These are phyloP conservation scores for Pseudeuparius sepicola DNA, from an alignment of 2,888 invertebrate species.

Conservation along the genomic window DNA sequence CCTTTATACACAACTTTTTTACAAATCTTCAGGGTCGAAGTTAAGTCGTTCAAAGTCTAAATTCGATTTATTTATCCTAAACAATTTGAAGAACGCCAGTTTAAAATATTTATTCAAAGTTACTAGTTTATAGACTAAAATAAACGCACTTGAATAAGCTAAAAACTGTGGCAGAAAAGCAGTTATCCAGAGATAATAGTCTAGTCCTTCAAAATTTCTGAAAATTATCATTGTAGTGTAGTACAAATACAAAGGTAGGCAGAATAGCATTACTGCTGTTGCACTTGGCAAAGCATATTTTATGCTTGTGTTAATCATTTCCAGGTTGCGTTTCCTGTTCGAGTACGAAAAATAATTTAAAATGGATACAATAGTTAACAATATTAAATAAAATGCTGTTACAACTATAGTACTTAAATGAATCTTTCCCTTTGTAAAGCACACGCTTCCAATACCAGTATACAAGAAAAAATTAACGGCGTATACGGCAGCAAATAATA, in stretches of 20 bases:
- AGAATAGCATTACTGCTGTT: slow-evolving; percentile 17
- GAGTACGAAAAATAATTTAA: no score
- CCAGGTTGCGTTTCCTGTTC: no score
- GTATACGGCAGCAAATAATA: slow-evolving; percentile 21
- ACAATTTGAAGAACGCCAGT: slow-evolving; percentile 17
- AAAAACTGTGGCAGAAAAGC: slow-evolving; percentile 19
- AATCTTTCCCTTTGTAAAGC: slow-evolving; percentile 15
- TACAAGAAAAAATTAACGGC: slow-evolving; percentile 19
- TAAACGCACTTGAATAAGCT: slow-evolving; percentile 15
- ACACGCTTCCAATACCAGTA: slow-evolving; percentile 19
- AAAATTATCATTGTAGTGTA: slow-evolving; percentile 12
- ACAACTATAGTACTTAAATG: slow-evolving; percentile 15
- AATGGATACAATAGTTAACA: background rate
- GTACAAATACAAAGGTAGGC: slow-evolving; percentile 20
- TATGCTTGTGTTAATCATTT: background rate
- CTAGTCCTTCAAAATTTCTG: background rate
- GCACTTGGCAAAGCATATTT: slow-evolving; percentile 8
- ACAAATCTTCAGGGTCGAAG: background rate
- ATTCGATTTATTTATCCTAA: slow-evolving; percentile 9
- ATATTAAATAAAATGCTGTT: slow-evolving; percentile 7
- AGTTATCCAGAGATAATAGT: slow-evolving; percentile 8
- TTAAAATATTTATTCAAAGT: slow-evolving; percentile 20
- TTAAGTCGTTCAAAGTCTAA: slow-evolving; percentile 1
- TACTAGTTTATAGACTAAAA: slow-evolving; percentile 17
- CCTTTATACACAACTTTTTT: no score